Conservation (phyloP, 2,888 invertebrate species). For the Argyra leucocephala region DNA sequence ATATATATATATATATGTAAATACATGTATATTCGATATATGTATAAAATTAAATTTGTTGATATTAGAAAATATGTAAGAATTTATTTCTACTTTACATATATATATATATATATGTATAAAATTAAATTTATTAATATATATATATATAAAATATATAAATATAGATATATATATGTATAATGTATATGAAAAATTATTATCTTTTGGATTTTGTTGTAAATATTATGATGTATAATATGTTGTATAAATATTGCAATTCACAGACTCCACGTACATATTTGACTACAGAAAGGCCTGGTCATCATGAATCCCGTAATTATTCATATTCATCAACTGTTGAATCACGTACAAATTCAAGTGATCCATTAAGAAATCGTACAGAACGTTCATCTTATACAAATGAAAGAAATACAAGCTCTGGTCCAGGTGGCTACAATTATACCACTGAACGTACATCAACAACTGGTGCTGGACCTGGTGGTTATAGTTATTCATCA, state of each 20-base stretch:
- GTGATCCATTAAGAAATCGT: constrained; percentile 47
- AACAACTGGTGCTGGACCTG: constrained; percentile 63
- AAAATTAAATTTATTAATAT: neutral
- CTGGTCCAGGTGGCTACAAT: constrained; percentile 66
- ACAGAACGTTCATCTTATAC: constrained; percentile 60
- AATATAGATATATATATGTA: neutral
- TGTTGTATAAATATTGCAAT: constrained; percentile 33
- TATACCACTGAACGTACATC: constrained; percentile 66
- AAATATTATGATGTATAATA: constrained; percentile 11
- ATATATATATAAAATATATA: neutral
- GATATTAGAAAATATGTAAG: no score
- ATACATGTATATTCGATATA: no score
- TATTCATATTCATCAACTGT: constrained; percentile 62
- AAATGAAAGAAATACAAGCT: constrained; percentile 58
- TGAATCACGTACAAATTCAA: constrained; percentile 48
- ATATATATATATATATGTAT: constrained; percentile 3
- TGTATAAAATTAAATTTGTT: neutral
- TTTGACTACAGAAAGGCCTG: constrained; percentile 69
- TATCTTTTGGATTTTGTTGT: constrained; percentile 11
- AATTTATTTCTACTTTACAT: neutral
- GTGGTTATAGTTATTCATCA: constrained; percentile 76
- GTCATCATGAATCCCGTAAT: constrained; percentile 53
- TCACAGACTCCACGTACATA: constrained; percentile 82
- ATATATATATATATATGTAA: no score
- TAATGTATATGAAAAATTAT: neutral